Evolutionary conservation across 1,140 invertebrate species (phyloP).

Genomic region (Drosophila seguyi): DNA sequence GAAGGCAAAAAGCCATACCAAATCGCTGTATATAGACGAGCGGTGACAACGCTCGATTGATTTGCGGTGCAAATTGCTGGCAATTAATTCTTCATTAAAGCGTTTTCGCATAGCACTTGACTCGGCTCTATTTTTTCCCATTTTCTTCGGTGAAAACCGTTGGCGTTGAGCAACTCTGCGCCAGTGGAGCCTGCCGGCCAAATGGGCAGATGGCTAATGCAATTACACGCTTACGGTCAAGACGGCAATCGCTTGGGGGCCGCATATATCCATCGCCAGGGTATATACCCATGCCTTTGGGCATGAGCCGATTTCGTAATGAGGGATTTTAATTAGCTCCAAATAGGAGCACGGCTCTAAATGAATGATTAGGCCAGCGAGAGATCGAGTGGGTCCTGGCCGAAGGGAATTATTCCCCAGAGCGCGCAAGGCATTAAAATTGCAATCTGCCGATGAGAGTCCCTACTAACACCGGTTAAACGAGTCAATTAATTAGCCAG

Average conservation of each 20-base stretch:
- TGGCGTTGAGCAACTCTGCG: conserved; percentile 42
- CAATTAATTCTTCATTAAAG: conserved; percentile 84
- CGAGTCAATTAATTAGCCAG: conserved; percentile 74
- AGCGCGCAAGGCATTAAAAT: background rate
- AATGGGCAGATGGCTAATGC: conserved; percentile 68
- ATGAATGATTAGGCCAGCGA: conserved; percentile 36
- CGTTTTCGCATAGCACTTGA: conserved; percentile 77
- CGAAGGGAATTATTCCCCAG: conserved; percentile 17
- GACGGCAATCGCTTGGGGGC: conserved; percentile 60
- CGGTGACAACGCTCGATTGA: conserved; percentile 79
- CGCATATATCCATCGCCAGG: conserved; percentile 1
- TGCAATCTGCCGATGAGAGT: background rate
- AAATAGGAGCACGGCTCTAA: conserved; percentile 54
- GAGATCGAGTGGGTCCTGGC: conserved; percentile 9
- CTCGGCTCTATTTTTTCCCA: conserved; percentile 22
- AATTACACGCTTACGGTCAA: conserved; percentile 83
- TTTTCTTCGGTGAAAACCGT: conserved; percentile 59
- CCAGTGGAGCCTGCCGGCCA: conserved; percentile 8
- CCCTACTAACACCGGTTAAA: conserved; percentile 45
- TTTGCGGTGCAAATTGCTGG: conserved; percentile 83
- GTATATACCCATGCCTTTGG: background rate
- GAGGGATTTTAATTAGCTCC: conserved; percentile 82
- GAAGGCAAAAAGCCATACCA: conserved; percentile 34
- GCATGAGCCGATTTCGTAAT: conserved; percentile 73
- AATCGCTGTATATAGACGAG: conserved; percentile 59